Evolutionary conservation across 1,140 invertebrate genomes (phyloP), one percentile per base, ranked within the genome.

Genomic region (Planococcus citri): DNA sequence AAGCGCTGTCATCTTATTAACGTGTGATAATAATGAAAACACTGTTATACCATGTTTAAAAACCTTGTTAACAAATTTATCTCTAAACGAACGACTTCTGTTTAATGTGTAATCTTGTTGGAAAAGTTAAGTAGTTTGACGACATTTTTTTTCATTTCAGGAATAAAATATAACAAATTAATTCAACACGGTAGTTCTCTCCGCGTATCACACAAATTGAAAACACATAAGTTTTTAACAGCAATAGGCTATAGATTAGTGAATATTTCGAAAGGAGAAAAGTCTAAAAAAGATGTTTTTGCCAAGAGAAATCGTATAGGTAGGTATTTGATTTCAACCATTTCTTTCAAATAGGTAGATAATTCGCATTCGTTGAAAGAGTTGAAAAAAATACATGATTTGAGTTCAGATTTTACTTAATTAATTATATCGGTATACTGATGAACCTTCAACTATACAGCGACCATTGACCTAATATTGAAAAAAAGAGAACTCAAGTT

Each of bases 11-110:
- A 51, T 51, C 41, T 51, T 51, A 51, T 20, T 17, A 51, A 51
- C 41, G 41, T 51, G 41, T 51, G 41, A 51, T 51, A 51, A 51
- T 51, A 51, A 51, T 51, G 41, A 51, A 51, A 51, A 51, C 41
- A 51, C 41, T 9, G 41, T 51, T 51, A 51, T 20, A 51, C 41
- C 41, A 20, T 51, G 41, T 51, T 51, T 51, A 51, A 51, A 51
- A 17, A 17, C 41, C 41, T 51, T 51, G 41, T 51, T 51, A 51
- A 51, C 41, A 17, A 51, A 51, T 51, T 51, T 51, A 51, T 51
- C 41, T 51, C 17, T 14, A 20, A 51, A 51, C 29, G 41, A 51
- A 51, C 41, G 41, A 51, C 41, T 51, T 51, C 41, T 51, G 41
- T 51, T 51, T 20, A 51, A 20, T 20, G 17, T 51, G 41, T 51